Base-by-base conservation (phyloP, 2,888 invertebrate genomes). In the Rhagonycha lutea region DNA sequence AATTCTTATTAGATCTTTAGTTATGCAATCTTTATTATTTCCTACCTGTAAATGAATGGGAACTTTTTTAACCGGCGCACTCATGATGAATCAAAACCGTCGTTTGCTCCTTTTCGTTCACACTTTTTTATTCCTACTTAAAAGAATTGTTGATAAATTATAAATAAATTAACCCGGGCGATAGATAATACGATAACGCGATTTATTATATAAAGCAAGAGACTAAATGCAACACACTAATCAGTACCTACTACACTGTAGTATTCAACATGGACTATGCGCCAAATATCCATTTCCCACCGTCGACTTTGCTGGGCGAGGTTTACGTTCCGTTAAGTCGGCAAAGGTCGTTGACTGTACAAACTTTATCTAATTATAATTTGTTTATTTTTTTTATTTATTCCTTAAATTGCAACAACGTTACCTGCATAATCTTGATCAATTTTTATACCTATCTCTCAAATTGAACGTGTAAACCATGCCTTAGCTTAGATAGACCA, bases 41-140 rank as follows among this genome's bases (percentile, higher is more conserved):
- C 76, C 92, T 89, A 97, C 94, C 93, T 96, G 96, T 86, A 96
- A 91, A 89, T 98, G 97, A 87, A 98, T 96, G 76, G 97, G 97
- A 78, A 97, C 96, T 90, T 98, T 97, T 89, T 97, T 97, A 82
- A 97, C 96, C 80, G 96, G 96, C 81, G 95, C 95, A 83, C 92
- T 90, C 93, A 93, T 94, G 72, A 67, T 70, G 60, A 68, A 69
- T 62, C 72, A 69, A 24, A 67, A 26, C 60, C 63, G 60, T 68
- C 14, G 47, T 70, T 68, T 11, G n/a, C 47, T 47, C n/a, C n/a
- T 47, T 28, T 47, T 12, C 47, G n/a, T 47, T 47, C 47, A 7
- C 47, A 47, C 47, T 47, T 47, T 47, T 12, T 12, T 47, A n/a
- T 7, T n/a, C 7, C 12, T 47, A 47, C 47, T 47, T 47, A n/a